Conservation (phyloP, 2,888 invertebrate species). For the Phymatocera aterrima region DNA sequence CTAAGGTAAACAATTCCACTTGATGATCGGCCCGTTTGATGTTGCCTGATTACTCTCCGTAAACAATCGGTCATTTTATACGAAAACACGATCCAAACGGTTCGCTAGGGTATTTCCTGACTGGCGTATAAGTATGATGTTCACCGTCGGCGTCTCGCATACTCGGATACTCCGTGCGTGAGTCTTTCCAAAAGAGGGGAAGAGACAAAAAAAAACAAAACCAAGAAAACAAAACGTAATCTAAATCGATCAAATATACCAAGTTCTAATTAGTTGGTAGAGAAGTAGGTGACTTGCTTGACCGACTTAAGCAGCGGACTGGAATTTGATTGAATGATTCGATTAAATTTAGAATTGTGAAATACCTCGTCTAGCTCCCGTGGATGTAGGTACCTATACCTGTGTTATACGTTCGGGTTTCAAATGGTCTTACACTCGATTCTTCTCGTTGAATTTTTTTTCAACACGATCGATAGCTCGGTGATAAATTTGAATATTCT, state of each 20-base stretch:
- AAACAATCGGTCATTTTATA: conserved; percentile 72
- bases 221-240: not conserved
- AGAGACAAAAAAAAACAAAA: too few species aligned
- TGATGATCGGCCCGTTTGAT: conserved; percentile 75
- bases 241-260: not conserved
- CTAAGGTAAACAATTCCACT: conserved; percentile 73
- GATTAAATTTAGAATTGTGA: conserved; percentile 5
- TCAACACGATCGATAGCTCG: not conserved
- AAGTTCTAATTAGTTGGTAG: not conserved
- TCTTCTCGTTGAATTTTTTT: not conserved
- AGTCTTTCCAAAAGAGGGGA: too few species aligned
- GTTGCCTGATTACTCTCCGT: conserved; percentile 73
- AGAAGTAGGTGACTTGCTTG: not conserved
- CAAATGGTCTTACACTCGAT: not conserved
- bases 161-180: not conserved
- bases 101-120: too few species aligned
- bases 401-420: not conserved
- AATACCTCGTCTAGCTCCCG: not conserved
- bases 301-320: conserved; percentile 22
- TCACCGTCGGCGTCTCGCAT: too few species aligned
- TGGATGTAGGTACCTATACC: too few species aligned
- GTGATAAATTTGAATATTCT: not conserved
- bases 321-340: too few species aligned
- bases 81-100: conserved; percentile 21
- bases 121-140: too few species aligned